Conservation (phyloP, 2,888 invertebrate genomes). For the Athripsodes cinereus region DNA sequence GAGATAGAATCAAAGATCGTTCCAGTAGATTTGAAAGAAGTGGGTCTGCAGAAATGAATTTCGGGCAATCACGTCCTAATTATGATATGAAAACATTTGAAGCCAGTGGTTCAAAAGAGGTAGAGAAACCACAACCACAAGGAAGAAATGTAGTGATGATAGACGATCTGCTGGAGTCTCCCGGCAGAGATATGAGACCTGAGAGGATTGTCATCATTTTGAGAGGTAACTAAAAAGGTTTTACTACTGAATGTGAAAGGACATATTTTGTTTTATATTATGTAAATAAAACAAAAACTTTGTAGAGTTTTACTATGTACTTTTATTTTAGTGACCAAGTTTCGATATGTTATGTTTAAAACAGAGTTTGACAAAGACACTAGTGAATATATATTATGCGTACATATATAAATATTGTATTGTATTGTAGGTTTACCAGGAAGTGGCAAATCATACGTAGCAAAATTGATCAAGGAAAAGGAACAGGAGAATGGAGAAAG, state of each 20-base stretch:
- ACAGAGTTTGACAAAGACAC: no score
- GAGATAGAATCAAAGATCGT: conserved; percentile 36
- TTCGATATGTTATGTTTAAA: no score
- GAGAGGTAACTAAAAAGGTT: conserved; percentile 49
- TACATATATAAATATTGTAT: neutral
- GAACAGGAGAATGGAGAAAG: conserved; percentile 81
- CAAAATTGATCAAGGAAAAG: conserved; percentile 78
- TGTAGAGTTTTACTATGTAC: no score
- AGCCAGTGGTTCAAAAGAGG: neutral
- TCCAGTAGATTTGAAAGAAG: conserved; percentile 10
- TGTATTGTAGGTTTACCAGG: conserved; percentile 68
- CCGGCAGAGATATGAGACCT: conserved; percentile 76
- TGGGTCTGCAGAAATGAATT: conserved; percentile 14
- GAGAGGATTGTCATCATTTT: conserved; percentile 79
- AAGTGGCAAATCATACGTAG: conserved; percentile 88
- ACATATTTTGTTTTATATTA: no score
- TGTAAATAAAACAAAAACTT: no score
- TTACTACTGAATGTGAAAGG: no score
- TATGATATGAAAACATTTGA: neutral
- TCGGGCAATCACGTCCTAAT: neutral
- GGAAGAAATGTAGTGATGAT: conserved; percentile 55
- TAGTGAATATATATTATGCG: no score
- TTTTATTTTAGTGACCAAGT: no score
- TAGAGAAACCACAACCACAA: conserved; percentile 28
- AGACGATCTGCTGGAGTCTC: conserved; percentile 76